A percentile compares a stretch with the other conserved stretches of the same genome.
These are phyloP conservation scores for Drosophila hydei DNA, from an alignment of 1,140 invertebrate genomes.

Conservation along the genomic window DNA sequence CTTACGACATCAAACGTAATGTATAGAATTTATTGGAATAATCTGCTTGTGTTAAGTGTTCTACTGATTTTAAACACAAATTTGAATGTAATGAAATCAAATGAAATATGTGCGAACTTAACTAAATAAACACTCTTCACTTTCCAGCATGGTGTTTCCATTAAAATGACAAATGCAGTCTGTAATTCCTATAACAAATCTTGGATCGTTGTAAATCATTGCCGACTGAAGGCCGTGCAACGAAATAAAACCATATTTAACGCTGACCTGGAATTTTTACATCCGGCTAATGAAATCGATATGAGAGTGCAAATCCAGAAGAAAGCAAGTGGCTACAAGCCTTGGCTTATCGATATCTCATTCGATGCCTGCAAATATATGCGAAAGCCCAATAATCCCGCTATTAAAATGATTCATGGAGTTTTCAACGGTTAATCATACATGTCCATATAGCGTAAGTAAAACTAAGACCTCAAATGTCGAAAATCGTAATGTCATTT, in stretches of 20 bases:
- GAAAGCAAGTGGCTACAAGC: conserved; percentile 57
- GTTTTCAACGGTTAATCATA: conserved; percentile 56
- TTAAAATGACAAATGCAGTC: conserved; percentile 5
- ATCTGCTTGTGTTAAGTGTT: too few species aligned
- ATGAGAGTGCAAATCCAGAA: conserved; percentile 17
- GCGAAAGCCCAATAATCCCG: background rate
- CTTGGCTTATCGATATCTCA: conserved; percentile 40
- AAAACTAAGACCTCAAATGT: too few species aligned
- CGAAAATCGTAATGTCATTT: too few species aligned
- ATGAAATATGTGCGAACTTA: too few species aligned
- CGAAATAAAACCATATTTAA: conserved; percentile 6
- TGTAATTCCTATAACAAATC: background rate
- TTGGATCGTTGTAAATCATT: background rate
- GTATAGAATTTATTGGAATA: too few species aligned
- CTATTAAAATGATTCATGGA: conserved; percentile 20
- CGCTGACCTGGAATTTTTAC: background rate
- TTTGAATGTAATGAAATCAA: too few species aligned
- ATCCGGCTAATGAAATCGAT: background rate
- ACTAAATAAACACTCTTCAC: too few species aligned
- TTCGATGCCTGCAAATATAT: conserved; percentile 54
- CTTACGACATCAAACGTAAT: too few species aligned
- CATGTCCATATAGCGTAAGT: conserved; percentile 53
- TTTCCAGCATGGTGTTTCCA: background rate
- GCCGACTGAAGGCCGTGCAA: background rate
- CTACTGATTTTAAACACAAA: too few species aligned